Conservation (phyloP, 2,888 invertebrate genomes). For the Timema podura region DNA sequence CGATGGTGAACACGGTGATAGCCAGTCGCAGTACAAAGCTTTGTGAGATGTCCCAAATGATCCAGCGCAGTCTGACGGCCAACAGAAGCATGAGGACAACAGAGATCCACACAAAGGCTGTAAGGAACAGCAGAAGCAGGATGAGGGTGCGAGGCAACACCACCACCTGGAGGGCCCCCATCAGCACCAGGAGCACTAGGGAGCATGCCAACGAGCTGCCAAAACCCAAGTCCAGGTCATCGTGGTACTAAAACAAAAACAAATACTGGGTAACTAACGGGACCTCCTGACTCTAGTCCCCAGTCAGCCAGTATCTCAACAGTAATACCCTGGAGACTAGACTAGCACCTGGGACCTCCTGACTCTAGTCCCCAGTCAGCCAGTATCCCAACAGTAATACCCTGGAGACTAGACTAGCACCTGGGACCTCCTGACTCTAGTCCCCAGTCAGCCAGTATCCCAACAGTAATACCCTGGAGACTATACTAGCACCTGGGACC, state of each 20-base stretch:
- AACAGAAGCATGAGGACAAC: slow-evolving; percentile 79
- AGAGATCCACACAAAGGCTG: slow-evolving; percentile 87
- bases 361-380: too few relatives aligned
- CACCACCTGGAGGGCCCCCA: slow-evolving; percentile 72
- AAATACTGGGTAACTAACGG: background rate
- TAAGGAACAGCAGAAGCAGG: slow-evolving; percentile 76
- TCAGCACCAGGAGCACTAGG: slow-evolving; percentile 66
- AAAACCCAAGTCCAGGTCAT: slow-evolving; percentile 81
- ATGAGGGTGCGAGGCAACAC: slow-evolving; percentile 82
- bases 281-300: too few relatives aligned
- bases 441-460: too few relatives aligned
- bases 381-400: too few relatives aligned
- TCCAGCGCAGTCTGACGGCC: slow-evolving; percentile 77
- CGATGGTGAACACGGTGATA: slow-evolving; percentile 81
- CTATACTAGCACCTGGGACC: too few relatives aligned
- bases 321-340: too few relatives aligned
- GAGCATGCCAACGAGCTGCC: slow-evolving; percentile 77
- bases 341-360: too few relatives aligned
- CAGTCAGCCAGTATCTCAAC: too few relatives aligned
- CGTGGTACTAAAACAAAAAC: slow-evolving; percentile 64
- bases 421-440: too few relatives aligned
- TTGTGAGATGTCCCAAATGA: slow-evolving; percentile 80
- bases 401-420: too few relatives aligned
- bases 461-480: too few relatives aligned
- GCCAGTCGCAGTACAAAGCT: slow-evolving; percentile 78